A percentile compares a stretch with the other conserved stretches of the same genome.
Conservation (phyloP, 2,888 invertebrate species). For the Nipponacmea schrenckii region DNA sequence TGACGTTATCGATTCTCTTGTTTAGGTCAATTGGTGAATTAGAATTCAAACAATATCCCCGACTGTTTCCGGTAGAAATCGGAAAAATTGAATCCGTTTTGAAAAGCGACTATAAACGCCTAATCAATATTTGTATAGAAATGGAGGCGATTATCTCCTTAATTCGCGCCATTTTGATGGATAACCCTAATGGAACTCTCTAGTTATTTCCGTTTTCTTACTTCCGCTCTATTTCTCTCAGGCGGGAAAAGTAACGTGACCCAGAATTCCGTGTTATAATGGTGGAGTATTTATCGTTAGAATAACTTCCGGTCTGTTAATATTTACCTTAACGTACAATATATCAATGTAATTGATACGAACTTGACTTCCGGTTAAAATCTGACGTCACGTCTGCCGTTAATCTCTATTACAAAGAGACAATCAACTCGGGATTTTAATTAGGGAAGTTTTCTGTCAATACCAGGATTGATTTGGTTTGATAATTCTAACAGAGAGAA, state of each 20-base stretch:
- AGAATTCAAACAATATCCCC: conserved; percentile 2
- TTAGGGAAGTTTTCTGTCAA: too few relatives aligned
- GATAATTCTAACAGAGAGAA: too few relatives aligned
- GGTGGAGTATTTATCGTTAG: conserved; percentile 12
- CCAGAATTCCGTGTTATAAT: conserved; percentile 23
- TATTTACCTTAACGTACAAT: conserved; percentile 24
- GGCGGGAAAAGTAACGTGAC: conserved; percentile 23
- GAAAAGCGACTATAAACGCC: background rate
- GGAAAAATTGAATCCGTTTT: background rate
- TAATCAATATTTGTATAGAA: background rate
- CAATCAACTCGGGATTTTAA: background rate
- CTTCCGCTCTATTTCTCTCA: conserved; percentile 35
- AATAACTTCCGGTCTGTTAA: conserved; percentile 22
- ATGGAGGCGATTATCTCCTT: conserved; percentile 4
- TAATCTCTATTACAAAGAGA: background rate
- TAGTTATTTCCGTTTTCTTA: conserved; percentile 43
- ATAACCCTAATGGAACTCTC: conserved; percentile 47
- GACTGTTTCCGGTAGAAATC: background rate
- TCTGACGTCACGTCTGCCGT: background rate
- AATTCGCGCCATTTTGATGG: conserved; percentile 11
- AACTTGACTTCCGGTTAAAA: background rate
- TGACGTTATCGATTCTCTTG: conserved; percentile 6
- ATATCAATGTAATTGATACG: conserved; percentile 26
- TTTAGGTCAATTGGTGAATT: conserved; percentile 7
- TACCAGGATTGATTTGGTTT: too few relatives aligned